These are phyloP conservation scores for Augochlora pura DNA, from an alignment of 1,140 invertebrate species.

Conservation along the genomic window DNA sequence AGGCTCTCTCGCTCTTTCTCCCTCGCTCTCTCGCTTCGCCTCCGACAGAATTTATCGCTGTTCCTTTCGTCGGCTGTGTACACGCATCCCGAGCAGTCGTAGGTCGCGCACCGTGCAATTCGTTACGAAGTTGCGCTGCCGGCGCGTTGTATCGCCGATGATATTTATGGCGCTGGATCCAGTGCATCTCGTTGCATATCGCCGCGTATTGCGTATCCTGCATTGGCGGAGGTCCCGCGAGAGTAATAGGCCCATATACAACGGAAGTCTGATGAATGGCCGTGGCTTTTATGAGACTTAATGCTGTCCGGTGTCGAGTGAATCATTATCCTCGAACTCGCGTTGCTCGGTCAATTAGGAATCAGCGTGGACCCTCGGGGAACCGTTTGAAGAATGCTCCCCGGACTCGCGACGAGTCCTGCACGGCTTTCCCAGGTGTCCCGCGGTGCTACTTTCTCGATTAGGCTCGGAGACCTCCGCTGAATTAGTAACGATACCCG, in stretches of 20 bases:
- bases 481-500: no score
- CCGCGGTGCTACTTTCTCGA: no score
- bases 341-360: no score
- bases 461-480: no score
- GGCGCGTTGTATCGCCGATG: not conserved
- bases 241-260: not conserved
- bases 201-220: conserved; percentile 10
- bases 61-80: conserved; percentile 18
- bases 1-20: not conserved
- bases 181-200: conserved; percentile 4
- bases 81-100: conserved; percentile 7
- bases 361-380: no score
- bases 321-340: not conserved
- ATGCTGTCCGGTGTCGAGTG: not conserved
- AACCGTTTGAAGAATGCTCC: no score
- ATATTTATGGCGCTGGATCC: conserved; percentile 38
- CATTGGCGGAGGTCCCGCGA: conserved; percentile 5
- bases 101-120: conserved; percentile 30
- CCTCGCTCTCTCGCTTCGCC: not conserved
- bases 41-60: conserved; percentile 26
- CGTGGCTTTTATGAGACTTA: not conserved
- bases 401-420: no score
- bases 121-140: conserved; percentile 13
- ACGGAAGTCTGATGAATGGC: conserved; percentile 1
- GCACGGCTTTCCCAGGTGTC: no score